Percentiles rank a stretch among this genome's conserved stretches.
Evolutionary conservation across 2,113 vertebrate genomes (phyloP).

Genomic region (Chaetodon auriga): DNA sequence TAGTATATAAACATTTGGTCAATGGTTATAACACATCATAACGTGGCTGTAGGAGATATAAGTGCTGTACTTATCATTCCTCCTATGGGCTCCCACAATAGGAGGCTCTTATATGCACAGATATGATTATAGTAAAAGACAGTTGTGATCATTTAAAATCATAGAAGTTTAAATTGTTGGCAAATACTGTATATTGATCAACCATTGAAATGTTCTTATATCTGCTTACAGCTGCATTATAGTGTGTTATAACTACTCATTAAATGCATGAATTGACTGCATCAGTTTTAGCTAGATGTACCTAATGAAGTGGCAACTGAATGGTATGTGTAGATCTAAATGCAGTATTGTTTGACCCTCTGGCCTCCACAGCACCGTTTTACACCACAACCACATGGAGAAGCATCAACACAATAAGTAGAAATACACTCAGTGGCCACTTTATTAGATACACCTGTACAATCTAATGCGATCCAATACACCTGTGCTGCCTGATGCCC

Average conservation of each 20-base stretch:
- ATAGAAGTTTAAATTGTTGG: neutral
- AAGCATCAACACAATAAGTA: slow-evolving; percentile 17
- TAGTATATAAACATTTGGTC: too few species aligned
- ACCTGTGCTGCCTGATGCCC: slow-evolving; percentile 4
- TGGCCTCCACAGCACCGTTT: neutral
- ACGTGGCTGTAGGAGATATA: too few species aligned
- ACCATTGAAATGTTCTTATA: neutral
- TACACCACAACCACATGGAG: neutral
- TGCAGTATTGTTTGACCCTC: neutral
- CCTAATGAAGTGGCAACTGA: neutral
- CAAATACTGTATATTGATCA: neutral
- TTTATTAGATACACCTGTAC: neutral
- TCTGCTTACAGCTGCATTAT: neutral
- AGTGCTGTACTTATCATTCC: neutral
- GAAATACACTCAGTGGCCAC: slow-evolving; percentile 26
- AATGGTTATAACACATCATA: too few species aligned
- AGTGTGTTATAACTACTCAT: neutral
- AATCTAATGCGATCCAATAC: neutral
- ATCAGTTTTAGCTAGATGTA: neutral
- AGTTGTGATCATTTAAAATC: neutral
- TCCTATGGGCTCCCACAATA: neutral
- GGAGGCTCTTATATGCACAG: neutral
- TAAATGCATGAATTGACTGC: neutral
- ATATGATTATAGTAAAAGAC: slow-evolving; percentile 1
- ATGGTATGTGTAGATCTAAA: neutral